Percentiles rank a stretch among this genome's conserved stretches.
Evolutionary conservation across 2,797 vertebrate genomes (phyloP).

Genomic region (Sebastes ruberrimus): DNA sequence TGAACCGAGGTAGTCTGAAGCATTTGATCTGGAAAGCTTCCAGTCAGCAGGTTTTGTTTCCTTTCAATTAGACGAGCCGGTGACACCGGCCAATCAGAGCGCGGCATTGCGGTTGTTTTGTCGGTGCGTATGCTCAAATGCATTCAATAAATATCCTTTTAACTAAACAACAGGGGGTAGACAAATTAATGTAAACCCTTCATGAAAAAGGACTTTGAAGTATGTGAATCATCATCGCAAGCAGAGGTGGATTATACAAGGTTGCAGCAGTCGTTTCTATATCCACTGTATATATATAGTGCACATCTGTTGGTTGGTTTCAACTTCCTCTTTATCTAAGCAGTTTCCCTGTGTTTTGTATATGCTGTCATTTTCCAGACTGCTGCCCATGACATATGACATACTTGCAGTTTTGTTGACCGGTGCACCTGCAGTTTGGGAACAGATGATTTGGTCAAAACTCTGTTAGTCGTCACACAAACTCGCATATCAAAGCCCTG

Average conservation of each 20-base stretch:
- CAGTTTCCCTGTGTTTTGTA: slow-evolving; percentile 60
- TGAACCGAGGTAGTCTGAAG: slow-evolving; percentile 1
- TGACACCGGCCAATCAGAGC: slow-evolving; percentile 16
- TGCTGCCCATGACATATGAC: slow-evolving; percentile 56
- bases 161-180: slow-evolving; percentile 41
- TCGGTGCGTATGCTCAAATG: neutral
- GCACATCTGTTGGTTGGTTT: slow-evolving; percentile 41
- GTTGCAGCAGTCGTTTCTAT: neutral
- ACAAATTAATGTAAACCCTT: slow-evolving; percentile 49
- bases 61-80: slow-evolving; percentile 35
- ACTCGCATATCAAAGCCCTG: slow-evolving; percentile 53
- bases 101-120: neutral
- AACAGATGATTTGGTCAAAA: slow-evolving; percentile 43
- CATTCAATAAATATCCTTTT: slow-evolving; percentile 43
- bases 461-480: slow-evolving; percentile 35
- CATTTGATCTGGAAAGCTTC: slow-evolving; percentile 32
- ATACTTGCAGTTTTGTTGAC: slow-evolving; percentile 42
- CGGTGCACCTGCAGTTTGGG: slow-evolving; percentile 61
- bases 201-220: slow-evolving; percentile 37
- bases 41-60: slow-evolving; percentile 43
- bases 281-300: slow-evolving; percentile 22
- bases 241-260: slow-evolving; percentile 25
- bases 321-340: slow-evolving; percentile 61
- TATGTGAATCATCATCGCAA: slow-evolving; percentile 34
- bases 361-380: slow-evolving; percentile 64